phyloP scores from a whole-genome alignment of 64 coral and sea anemone genomes.

The Platygyra sinensis region DNA sequence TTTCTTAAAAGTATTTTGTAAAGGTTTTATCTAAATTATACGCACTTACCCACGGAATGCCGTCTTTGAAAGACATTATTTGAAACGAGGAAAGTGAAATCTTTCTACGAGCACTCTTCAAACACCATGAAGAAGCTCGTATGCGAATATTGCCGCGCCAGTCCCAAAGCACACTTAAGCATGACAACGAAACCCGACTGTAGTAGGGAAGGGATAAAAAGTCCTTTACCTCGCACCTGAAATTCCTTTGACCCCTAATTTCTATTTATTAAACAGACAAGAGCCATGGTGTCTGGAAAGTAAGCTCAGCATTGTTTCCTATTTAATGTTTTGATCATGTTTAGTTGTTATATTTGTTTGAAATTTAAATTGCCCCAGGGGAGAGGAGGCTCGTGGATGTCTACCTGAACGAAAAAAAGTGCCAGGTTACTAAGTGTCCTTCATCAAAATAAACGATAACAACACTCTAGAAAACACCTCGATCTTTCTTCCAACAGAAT shows the following conservation, averaged over 20 bases:
- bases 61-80: not conserved
- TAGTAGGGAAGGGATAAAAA: not conserved
- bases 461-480: not conserved
- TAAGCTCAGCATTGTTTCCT: not conserved
- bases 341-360: not conserved
- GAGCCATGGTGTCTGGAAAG: no score
- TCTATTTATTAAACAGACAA: not conserved
- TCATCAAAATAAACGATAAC: not conserved
- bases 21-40: not conserved
- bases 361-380: not conserved
- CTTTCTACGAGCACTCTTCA: no score
- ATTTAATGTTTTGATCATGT: not conserved
- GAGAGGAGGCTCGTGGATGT: not conserved
- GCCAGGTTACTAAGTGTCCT: slow-evolving; percentile 15
- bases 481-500: not conserved
- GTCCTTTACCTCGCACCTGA: not conserved
- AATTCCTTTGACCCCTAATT: not conserved
- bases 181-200: not conserved
- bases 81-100: not conserved
- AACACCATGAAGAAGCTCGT: not conserved
- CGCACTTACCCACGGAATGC: not conserved
- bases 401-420: not conserved
- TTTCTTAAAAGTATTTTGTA: not conserved
- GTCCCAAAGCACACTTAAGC: not conserved
- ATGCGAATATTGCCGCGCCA: not conserved